Base-by-base conservation (phyloP, 2,888 invertebrate species). In the Acronicta leporina region DNA sequence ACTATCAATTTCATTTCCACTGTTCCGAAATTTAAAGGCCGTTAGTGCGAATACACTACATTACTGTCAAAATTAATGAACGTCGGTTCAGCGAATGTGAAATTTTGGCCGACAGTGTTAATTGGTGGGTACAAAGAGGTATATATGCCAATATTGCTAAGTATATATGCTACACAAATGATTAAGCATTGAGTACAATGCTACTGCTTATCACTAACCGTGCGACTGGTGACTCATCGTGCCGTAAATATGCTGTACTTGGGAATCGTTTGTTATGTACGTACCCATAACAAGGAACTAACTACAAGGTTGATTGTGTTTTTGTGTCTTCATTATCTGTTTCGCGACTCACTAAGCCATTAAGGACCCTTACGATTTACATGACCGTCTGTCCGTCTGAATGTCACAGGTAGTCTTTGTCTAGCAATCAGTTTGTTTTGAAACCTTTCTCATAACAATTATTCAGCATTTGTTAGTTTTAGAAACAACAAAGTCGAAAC, bases 141-240 rank as follows among this genome's bases (percentile, higher is more conserved):
- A 74, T 60, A 48, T 65, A 62, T 61, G 62, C 49, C 62, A 63
- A 57, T 62, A 65, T 60, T 67, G 65, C 68, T 68, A n/a, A n/a
- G n/a, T n/a, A 67, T 63, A 73, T 47, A 69, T 61, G 68, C 53
- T 63, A 73, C 61, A 76, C 70, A 74, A 76, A 79, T 78, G 82
- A 83, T 83, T 81, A 80, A 69, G 73, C 70, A 68, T 52, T 54
- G 50, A 80, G 76, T 75, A 82, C 81, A 86, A 83, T 84, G 76
- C 71, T 58, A 47, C 55, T 56, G 75, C 82, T 86, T 86, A 86
- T 87, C 86, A 78, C 72, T 68, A 65, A 54, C 62, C 58, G 69
- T 64, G 59, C 51, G 63, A 63, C 44, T 66, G 58, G 69, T 85
- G 85, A 87, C 63, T 86, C 82, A 85, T 59, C 8, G 30, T 35